Evolutionary conservation across 1,140 invertebrate species (phyloP).

Genomic region (Drosophila baimaii): DNA sequence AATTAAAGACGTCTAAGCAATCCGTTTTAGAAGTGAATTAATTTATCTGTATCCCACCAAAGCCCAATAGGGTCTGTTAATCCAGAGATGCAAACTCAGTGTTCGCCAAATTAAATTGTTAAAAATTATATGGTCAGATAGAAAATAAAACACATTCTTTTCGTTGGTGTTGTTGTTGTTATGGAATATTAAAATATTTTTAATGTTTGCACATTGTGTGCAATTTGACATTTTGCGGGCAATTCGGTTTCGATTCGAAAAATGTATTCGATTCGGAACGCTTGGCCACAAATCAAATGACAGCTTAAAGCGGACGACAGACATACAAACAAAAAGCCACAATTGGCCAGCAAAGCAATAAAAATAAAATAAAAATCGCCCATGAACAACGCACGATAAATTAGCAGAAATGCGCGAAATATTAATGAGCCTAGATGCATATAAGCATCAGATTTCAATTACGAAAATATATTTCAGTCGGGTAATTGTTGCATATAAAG

Average conservation of each 20-base stretch:
- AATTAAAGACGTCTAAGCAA: fast-evolving
- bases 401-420: constrained; percentile 61
- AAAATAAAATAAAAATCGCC: constrained; percentile 38
- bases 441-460: constrained; percentile 62
- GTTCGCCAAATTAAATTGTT: constrained; percentile 41
- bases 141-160: constrained; percentile 4
- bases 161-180: constrained; percentile 14
- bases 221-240: constrained; percentile 69
- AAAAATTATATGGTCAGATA: constrained; percentile 12
- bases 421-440: constrained; percentile 52
- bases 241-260: constrained; percentile 46
- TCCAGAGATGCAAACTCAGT: background rate
- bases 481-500: constrained; percentile 56
- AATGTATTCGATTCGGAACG: constrained; percentile 54
- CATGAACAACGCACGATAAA: constrained; percentile 53
- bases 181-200: constrained; percentile 33
- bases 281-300: constrained; percentile 66
- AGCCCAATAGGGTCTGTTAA: background rate
- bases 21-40: too few relatives aligned
- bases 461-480: constrained; percentile 51
- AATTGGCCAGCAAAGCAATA: constrained; percentile 46
- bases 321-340: constrained; percentile 43
- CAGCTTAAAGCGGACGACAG: constrained; percentile 40
- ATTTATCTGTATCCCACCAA: background rate
- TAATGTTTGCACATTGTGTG: constrained; percentile 49